Evolutionary conservation across 2,888 invertebrate species (phyloP).

Genomic region (Cryptocheilus praepositus): DNA sequence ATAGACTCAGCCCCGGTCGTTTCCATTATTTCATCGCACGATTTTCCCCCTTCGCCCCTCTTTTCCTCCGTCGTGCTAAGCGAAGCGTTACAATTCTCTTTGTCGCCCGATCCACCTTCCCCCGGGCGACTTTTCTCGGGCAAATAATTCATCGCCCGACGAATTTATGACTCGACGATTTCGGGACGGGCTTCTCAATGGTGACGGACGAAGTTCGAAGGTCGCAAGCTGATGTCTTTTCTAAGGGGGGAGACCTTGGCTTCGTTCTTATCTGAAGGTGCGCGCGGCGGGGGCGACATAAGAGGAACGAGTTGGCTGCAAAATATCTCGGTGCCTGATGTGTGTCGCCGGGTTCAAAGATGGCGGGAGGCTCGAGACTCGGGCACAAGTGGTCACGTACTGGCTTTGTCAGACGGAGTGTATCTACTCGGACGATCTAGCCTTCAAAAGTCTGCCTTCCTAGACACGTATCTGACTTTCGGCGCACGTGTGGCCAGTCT

Average conservation of each 20-base stretch:
- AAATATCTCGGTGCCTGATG: slow-evolving; percentile 39
- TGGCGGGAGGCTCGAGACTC: slow-evolving; percentile 45
- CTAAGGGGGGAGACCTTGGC: slow-evolving; percentile 52
- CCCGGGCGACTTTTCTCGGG: not conserved
- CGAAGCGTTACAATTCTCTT: no score
- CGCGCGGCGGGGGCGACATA: slow-evolving; percentile 16
- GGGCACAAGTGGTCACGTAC: slow-evolving; percentile 62
- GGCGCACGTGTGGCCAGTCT: no score
- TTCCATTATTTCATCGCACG: no score
- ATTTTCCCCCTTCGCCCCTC: no score
- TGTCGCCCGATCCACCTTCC: no score
- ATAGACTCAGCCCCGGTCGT: no score
- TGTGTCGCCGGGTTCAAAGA: slow-evolving; percentile 44
- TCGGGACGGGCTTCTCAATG: slow-evolving; percentile 8
- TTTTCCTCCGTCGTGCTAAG: no score
- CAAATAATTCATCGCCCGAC: not conserved
- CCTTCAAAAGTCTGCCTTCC: slow-evolving; percentile 53
- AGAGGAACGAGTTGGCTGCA: slow-evolving; percentile 18
- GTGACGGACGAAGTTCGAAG: slow-evolving; percentile 47
- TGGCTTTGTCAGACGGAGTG: slow-evolving; percentile 58
- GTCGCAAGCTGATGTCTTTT: slow-evolving; percentile 48
- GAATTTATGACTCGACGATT: slow-evolving; percentile 28
- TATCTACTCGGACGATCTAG: slow-evolving; percentile 57
- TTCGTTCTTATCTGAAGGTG: slow-evolving; percentile 54
- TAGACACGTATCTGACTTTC: slow-evolving; percentile 13